phyloP scores from a whole-genome alignment of 30 jellyfish, hydroid and myxozoan genomes.

The Turritopsis dohrnii region DNA sequence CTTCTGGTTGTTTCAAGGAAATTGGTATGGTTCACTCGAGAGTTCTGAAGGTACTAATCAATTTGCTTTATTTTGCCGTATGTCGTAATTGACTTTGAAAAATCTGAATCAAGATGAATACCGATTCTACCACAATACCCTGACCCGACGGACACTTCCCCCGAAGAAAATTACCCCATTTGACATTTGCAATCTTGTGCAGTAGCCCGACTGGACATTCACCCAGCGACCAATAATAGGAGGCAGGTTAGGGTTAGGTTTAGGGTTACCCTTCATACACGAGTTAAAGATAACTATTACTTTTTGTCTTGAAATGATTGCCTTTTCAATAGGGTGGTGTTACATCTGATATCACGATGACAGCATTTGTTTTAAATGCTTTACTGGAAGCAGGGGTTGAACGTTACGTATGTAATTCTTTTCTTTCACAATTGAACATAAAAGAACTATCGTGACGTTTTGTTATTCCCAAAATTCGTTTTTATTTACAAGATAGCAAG shows the following conservation, averaged over 20 bases:
- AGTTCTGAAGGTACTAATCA: slow-evolving; percentile 38
- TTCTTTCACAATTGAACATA: background rate
- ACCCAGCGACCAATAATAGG: too few relatives aligned
- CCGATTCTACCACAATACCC: too few relatives aligned
- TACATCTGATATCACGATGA: slow-evolving; percentile 51
- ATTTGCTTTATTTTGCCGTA: background rate
- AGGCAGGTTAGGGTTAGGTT: too few relatives aligned
- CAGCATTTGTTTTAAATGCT: slow-evolving; percentile 64
- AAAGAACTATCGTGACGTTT: too few relatives aligned
- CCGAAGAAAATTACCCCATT: too few relatives aligned
- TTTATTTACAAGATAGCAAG: too few relatives aligned
- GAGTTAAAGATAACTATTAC: background rate
- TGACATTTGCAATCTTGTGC: too few relatives aligned
- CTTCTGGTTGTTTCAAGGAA: slow-evolving; percentile 58
- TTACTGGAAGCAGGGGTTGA: slow-evolving; percentile 61
- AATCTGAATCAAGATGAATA: too few relatives aligned
- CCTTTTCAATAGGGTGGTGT: slow-evolving; percentile 64
- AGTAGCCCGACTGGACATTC: too few relatives aligned
- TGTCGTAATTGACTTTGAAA: background rate
- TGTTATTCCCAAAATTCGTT: too few relatives aligned
- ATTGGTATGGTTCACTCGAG: slow-evolving; percentile 60
- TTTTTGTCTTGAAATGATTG: background rate
- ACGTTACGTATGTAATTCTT: background rate
- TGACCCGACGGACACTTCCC: too few relatives aligned
- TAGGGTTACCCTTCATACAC: background rate